A percentile compares a stretch with the other conserved stretches of the same genome.
These are phyloP conservation scores for Sesamia inferens DNA, from an alignment of 2,888 invertebrate genomes.

Conservation along the genomic window DNA sequence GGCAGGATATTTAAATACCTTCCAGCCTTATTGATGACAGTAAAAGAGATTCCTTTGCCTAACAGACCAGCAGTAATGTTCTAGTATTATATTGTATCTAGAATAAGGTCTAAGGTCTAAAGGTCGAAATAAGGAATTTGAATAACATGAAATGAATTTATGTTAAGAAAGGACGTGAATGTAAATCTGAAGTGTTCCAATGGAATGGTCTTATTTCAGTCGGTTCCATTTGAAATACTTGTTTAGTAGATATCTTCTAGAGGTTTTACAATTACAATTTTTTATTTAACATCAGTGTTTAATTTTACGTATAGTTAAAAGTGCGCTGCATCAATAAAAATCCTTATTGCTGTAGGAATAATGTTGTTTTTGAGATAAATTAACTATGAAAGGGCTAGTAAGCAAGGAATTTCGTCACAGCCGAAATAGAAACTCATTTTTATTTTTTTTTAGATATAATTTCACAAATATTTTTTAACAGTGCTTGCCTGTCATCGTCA, in stretches of 20 bases:
- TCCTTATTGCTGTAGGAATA: too few relatives aligned
- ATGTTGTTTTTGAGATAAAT: too few relatives aligned
- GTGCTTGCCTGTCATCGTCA: background rate
- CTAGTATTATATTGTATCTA: slow-evolving; percentile 13
- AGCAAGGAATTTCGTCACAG: too few relatives aligned
- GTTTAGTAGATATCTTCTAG: background rate
- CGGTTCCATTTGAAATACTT: slow-evolving; percentile 7
- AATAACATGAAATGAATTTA: slow-evolving; percentile 16
- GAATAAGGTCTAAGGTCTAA: slow-evolving; percentile 6
- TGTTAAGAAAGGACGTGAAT: background rate
- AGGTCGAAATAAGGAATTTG: slow-evolving; percentile 20
- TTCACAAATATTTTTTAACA: too few relatives aligned
- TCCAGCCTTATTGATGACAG: slow-evolving; percentile 33
- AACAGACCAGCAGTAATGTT: slow-evolving; percentile 19
- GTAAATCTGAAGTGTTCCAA: slow-evolving; percentile 17
- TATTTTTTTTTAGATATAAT: too few relatives aligned
- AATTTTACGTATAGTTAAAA: too few relatives aligned
- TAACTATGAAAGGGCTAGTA: too few relatives aligned
- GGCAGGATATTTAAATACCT: slow-evolving; percentile 44
- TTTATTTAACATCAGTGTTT: too few relatives aligned
- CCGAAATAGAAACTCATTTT: too few relatives aligned
- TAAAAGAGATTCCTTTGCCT: slow-evolving; percentile 27
- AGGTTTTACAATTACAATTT: too few relatives aligned
- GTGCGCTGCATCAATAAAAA: too few relatives aligned
- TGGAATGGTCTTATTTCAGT: slow-evolving; percentile 16